Evolutionary conservation across 2,888 invertebrate species (phyloP).

Genomic region (Antheraea assamensis): DNA sequence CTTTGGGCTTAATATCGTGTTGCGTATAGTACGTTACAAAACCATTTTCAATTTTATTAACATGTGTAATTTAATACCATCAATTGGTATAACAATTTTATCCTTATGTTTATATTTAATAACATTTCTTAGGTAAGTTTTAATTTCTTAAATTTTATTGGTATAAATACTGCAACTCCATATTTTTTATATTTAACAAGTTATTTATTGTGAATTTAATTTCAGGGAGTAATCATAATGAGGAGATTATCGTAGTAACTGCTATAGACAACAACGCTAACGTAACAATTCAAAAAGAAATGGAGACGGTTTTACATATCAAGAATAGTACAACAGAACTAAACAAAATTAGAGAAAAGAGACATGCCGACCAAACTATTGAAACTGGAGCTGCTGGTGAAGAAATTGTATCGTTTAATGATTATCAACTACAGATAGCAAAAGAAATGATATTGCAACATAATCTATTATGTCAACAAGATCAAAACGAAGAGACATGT

Average conservation of each 20-base stretch:
- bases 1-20: no score
- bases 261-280: slow-evolving; percentile 51
- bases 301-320: slow-evolving; percentile 50
- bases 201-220: slow-evolving; percentile 22
- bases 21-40: no score
- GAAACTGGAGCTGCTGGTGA: slow-evolving; percentile 28
- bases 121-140: no score
- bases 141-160: no score
- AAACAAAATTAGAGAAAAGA: slow-evolving; percentile 48
- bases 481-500: slow-evolving; percentile 56
- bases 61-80: no score
- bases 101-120: no score
- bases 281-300: slow-evolving; percentile 46
- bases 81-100: no score
- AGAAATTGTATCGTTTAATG: slow-evolving; percentile 42
- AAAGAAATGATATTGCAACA: slow-evolving; percentile 62
- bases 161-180: no score
- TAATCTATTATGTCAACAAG: slow-evolving; percentile 55
- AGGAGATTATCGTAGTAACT: slow-evolving; percentile 60
- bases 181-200: background rate
- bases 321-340: slow-evolving; percentile 48
- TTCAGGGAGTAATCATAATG: slow-evolving; percentile 46
- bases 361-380: slow-evolving; percentile 13
- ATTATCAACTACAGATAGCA: slow-evolving; percentile 50
- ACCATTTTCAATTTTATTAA: no score